Evolutionary conservation across 2,888 invertebrate species (phyloP).

Genomic region (Panzeria rudis): DNA sequence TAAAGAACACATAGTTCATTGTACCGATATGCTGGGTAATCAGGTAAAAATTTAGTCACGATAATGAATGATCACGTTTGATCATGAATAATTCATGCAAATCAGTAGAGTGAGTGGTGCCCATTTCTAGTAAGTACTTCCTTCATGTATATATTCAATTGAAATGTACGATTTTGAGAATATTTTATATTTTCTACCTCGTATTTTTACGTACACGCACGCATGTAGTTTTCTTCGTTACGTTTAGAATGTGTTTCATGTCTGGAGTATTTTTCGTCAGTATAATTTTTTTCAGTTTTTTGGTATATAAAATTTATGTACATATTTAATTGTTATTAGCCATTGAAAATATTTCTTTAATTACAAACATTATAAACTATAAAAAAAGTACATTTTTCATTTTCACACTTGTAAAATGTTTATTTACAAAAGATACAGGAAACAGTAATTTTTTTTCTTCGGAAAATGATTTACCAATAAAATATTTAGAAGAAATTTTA

Average conservation of each 20-base stretch:
- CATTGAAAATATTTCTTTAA: constrained; percentile 49
- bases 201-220: background rate
- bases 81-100: too few relatives aligned
- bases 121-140: too few relatives aligned
- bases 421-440: constrained; percentile 5
- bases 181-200: background rate
- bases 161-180: too few relatives aligned
- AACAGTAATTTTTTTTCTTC: background rate
- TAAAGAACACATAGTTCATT: too few relatives aligned
- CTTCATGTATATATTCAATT: too few relatives aligned
- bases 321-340: constrained; percentile 57
- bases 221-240: background rate
- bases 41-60: too few relatives aligned
- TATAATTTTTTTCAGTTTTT: too few relatives aligned
- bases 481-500: background rate
- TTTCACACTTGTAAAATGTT: constrained; percentile 29
- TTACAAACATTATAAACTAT: constrained; percentile 35
- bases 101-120: too few relatives aligned
- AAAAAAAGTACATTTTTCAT: constrained; percentile 31
- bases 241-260: background rate
- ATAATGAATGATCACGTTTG: too few relatives aligned
- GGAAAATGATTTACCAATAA: background rate
- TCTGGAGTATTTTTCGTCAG: background rate
- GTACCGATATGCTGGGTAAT: too few relatives aligned
- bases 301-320: constrained; percentile 39